Base-by-base conservation (phyloP, 2,113 vertebrate species). In the Syngnathus typhle region DNA sequence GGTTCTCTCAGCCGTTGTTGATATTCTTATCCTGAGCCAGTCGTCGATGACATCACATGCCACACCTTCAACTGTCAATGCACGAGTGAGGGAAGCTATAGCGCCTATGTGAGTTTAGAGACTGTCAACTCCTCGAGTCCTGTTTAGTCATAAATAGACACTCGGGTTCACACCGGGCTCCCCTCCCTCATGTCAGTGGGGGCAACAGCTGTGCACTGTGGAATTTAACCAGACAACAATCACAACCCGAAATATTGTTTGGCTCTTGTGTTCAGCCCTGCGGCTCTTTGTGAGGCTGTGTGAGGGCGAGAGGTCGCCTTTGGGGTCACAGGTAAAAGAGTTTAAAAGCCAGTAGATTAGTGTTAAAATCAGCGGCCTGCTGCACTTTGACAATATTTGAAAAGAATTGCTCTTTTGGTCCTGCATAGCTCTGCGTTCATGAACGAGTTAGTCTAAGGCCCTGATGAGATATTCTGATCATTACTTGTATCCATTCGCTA, bases 391-490 rank as follows among this genome's bases (percentile, higher is more conserved):
- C 27, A 32, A 12, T 60, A 67, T 51, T 86, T 78, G 83, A 75
- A 84, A 86, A 84, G 69, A 77, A 81, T 76, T 58, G 68, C 66
- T 74, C 74, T 78, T 80, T 85, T 85, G 81, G 68, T 79, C 78
- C 81, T 52, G 76, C 73, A 54, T 23, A 21, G 51, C 38, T 69
- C 73, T 72, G 36, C 79, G 71, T 81, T 67, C 75, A 54, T 10
- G 56, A 71, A 84, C 82, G 51, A 81, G 77, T 69, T 77, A 77
- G 75, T 78, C 65, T 79, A 67, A 80, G 63, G 64, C 44, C 63
- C 61, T 75, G 52, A 86, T 75, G 16, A 56, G 52, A 1, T 39
- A 36, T 76, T 81, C 55, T 68, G 55, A 62, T 72, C 7, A 23
- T 51, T 23, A 47, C 16, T 82, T 86, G 83, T 78, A 76, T 72